Conservation (phyloP, 2,797 vertebrate species). For the Megaceryle alcyon region DNA sequence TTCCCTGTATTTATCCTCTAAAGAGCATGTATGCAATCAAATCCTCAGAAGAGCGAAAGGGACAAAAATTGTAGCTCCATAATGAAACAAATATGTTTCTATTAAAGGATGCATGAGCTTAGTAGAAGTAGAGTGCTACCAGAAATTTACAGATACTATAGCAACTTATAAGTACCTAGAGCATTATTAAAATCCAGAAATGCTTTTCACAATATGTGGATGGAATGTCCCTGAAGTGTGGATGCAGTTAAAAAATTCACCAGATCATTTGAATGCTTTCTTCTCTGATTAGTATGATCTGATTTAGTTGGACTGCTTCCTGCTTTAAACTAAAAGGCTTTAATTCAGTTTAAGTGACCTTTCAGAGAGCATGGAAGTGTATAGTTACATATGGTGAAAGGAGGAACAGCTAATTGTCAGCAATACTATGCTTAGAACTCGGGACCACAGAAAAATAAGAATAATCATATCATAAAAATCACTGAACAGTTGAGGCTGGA, state of each 20-base stretch:
- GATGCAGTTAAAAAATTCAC: not conserved
- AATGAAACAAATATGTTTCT: not conserved
- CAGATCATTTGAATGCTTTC: not conserved
- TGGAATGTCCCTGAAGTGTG: not conserved
- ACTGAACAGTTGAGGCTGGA: no score
- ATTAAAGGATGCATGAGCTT: not conserved
- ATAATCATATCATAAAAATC: not conserved
- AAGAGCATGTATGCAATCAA: not conserved
- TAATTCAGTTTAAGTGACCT: not conserved
- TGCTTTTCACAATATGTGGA: not conserved
- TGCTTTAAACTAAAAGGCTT: not conserved
- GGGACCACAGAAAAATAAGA: not conserved
- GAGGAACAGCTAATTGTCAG: not conserved
- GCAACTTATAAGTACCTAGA: not conserved
- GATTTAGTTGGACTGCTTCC: not conserved
- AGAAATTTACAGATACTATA: not conserved
- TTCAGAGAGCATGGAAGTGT: not conserved
- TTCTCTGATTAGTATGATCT: not conserved
- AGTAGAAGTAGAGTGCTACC: not conserved
- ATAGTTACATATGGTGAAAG: not conserved
- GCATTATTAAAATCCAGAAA: not conserved
- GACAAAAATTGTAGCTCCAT: no score
- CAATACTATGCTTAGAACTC: not conserved
- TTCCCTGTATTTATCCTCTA: not conserved
- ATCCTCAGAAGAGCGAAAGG: no score